Evolutionary conservation across 2,888 invertebrate species (phyloP).

Genomic region (Crematogaster levior): DNA sequence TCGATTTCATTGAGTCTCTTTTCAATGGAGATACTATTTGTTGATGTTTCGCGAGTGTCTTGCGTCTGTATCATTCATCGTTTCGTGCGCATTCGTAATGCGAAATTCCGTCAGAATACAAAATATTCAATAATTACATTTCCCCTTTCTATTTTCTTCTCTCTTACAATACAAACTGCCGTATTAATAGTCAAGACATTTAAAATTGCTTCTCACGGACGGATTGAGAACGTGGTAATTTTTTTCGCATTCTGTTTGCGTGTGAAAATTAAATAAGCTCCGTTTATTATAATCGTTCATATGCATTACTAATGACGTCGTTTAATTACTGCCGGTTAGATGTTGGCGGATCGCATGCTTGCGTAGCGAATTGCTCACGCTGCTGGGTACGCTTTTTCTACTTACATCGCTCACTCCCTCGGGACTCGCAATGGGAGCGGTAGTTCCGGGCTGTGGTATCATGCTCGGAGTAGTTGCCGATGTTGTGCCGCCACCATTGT

Average conservation of each 20-base stretch:
- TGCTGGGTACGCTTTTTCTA: conserved; percentile 32
- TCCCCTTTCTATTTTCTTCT: no score
- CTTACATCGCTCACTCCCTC: conserved; percentile 85
- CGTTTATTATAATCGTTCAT: background rate
- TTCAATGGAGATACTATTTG: background rate
- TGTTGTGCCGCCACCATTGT: conserved; percentile 74
- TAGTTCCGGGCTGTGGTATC: conserved; percentile 76
- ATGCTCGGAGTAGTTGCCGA: conserved; percentile 74
- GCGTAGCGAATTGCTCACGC: background rate
- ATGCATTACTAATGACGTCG: conserved; percentile 11
- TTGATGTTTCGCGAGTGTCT: background rate
- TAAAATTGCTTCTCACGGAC: background rate
- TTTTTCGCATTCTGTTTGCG: background rate
- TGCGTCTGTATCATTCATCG: background rate
- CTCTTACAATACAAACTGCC: background rate
- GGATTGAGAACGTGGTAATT: background rate
- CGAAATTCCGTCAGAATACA: background rate
- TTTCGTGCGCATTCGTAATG: background rate
- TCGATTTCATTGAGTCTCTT: background rate
- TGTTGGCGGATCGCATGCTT: conserved; percentile 7
- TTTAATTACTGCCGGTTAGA: conserved; percentile 29
- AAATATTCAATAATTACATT: background rate
- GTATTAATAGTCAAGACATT: background rate
- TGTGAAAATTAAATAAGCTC: conserved; percentile 11
- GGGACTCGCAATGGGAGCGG: conserved; percentile 86